phyloP scores from a whole-genome alignment of 2,888 invertebrate species.

The Osedax frankpressi region DNA sequence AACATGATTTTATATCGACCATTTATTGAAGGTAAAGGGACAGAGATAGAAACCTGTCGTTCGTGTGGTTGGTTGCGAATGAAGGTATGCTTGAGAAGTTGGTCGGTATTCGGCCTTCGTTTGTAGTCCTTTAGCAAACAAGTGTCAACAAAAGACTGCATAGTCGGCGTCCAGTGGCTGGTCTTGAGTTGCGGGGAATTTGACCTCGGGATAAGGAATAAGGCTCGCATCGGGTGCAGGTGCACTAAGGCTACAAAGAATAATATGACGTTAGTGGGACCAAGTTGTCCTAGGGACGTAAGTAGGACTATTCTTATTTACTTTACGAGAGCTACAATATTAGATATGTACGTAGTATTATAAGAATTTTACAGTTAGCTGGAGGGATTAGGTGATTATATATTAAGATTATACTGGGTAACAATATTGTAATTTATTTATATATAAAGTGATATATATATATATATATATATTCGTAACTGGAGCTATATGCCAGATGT shows the following conservation, averaged over 20 bases:
- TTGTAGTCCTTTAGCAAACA: conserved; percentile 97
- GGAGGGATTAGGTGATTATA: no score
- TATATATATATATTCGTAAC: no score
- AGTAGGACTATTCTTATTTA: background rate
- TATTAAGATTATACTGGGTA: no score
- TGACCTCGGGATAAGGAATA: conserved; percentile 94
- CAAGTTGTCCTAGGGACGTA: background rate
- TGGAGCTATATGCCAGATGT: no score
- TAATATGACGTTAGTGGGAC: no score
- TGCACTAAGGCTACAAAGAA: conserved; percentile 77
- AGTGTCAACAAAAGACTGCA: conserved; percentile 93
- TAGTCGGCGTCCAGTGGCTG: conserved; percentile 68
- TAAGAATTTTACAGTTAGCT: no score
- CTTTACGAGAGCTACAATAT: no score
- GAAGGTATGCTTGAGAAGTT: conserved; percentile 88
- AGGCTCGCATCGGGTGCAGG: conserved; percentile 96
- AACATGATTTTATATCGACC: no score
- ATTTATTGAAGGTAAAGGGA: conserved; percentile 92
- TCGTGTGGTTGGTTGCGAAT: conserved; percentile 98
- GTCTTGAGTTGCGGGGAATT: conserved; percentile 88
- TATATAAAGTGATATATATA: no score
- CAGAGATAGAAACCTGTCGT: conserved; percentile 86
- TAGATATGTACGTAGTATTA: no score
- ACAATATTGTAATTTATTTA: no score
- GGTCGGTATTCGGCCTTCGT: conserved; percentile 93